Evolutionary conservation across 2,113 vertebrate species (phyloP).

Genomic region (Oncorhynchus nerka): DNA sequence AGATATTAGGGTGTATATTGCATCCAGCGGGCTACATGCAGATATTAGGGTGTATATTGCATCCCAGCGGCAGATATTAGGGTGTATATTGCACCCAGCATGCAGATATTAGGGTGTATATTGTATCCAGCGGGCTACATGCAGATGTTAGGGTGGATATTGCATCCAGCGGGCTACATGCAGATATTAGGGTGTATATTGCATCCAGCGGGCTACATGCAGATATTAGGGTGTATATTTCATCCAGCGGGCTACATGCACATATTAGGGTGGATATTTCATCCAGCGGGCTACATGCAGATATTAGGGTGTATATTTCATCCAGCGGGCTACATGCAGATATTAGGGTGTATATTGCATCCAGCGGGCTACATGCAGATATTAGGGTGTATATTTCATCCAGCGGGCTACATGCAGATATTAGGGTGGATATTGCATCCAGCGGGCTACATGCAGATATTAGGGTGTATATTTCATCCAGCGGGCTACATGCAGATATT

Average conservation of each 20-base stretch:
- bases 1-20: slow-evolving; percentile 56
- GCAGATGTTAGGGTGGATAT: slow-evolving; percentile 52
- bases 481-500: slow-evolving; percentile 56
- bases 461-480: slow-evolving; percentile 53
- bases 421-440: slow-evolving; percentile 52
- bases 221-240: slow-evolving; percentile 55
- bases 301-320: slow-evolving; percentile 51
- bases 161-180: slow-evolving; percentile 58
- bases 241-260: slow-evolving; percentile 54
- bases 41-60: slow-evolving; percentile 54
- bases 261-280: slow-evolving; percentile 53
- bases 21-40: slow-evolving; percentile 54
- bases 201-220: slow-evolving; percentile 56
- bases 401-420: slow-evolving; percentile 59
- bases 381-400: slow-evolving; percentile 50
- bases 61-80: too few relatives aligned
- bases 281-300: slow-evolving; percentile 56
- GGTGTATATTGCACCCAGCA: too few relatives aligned
- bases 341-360: slow-evolving; percentile 50
- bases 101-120: slow-evolving; percentile 50
- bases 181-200: slow-evolving; percentile 54
- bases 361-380: slow-evolving; percentile 58
- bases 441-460: slow-evolving; percentile 57
- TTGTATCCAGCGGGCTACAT: slow-evolving; percentile 59
- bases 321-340: slow-evolving; percentile 58